A percentile compares a stretch with the other conserved stretches of the same genome.
Conservation (phyloP, 2,113 vertebrate genomes). For the Protobothrops mucrosquamatus region DNA sequence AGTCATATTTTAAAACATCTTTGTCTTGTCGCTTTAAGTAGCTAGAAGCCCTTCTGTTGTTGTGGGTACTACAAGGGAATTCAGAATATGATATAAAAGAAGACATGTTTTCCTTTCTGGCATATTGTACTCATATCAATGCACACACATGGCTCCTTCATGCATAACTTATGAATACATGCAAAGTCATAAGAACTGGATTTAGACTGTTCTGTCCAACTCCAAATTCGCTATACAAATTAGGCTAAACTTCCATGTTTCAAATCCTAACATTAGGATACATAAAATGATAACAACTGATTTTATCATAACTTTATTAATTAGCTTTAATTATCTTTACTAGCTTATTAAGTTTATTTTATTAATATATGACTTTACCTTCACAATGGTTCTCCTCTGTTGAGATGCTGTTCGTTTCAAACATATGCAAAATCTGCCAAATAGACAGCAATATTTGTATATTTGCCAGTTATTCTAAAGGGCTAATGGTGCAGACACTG, state of each 20-base stretch:
- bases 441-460: neutral
- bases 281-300: neutral
- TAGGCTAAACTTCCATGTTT: neutral
- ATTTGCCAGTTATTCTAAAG: neutral
- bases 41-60: neutral
- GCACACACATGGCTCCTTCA: neutral
- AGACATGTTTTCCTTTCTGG: neutral
- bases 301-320: neutral
- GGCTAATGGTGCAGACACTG: neutral
- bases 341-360: neutral
- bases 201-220: no score
- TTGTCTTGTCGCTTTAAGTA: neutral
- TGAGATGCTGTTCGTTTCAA: neutral
- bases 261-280: neutral
- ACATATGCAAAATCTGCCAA: neutral
- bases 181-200: neutral
- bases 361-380: neutral
- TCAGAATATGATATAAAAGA: neutral
- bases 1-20: neutral
- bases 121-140: neutral
- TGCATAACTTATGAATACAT: neutral
- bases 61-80: neutral
- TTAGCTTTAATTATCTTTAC: neutral
- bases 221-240: neutral
- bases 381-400: neutral